These are phyloP conservation scores for Caligus rogercresseyi DNA, from an alignment of 1,140 invertebrate genomes.

Conservation along the genomic window DNA sequence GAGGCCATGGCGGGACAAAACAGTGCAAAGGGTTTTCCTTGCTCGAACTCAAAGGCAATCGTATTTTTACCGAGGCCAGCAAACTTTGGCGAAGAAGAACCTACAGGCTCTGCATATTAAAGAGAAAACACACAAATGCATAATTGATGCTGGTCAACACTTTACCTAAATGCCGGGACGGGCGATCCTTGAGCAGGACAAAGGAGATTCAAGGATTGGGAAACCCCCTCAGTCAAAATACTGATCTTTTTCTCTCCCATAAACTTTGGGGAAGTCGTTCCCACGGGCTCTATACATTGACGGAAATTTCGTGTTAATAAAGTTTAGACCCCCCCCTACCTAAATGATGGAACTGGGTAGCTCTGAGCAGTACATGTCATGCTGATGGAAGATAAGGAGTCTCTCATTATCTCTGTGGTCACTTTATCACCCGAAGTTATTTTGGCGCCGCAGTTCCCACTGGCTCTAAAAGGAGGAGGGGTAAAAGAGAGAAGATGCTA, in stretches of 20 bases:
- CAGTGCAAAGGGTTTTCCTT: slow-evolving; percentile 11
- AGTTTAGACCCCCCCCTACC: slow-evolving; percentile 22
- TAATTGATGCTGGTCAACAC: background rate
- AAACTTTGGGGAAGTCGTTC: slow-evolving; percentile 45
- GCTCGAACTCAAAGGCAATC: background rate
- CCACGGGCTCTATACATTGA: slow-evolving; percentile 33
- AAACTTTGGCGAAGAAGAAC: slow-evolving; percentile 11
- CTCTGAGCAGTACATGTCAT: slow-evolving; percentile 24
- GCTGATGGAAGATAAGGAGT: background rate
- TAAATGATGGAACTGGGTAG: slow-evolving; percentile 24
- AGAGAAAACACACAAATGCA: no score
- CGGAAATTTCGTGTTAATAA: background rate
- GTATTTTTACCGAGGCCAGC: background rate
- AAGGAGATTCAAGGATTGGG: slow-evolving; percentile 31
- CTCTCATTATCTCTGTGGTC: slow-evolving; percentile 14
- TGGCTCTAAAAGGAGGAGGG: slow-evolving; percentile 14
- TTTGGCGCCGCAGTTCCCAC: slow-evolving; percentile 20
- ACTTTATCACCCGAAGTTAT: slow-evolving; percentile 5
- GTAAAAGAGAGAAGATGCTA: background rate
- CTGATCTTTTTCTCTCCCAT: slow-evolving; percentile 32
- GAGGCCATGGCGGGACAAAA: slow-evolving; percentile 27
- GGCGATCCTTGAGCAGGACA: slow-evolving; percentile 39
- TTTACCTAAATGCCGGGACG: slow-evolving; percentile 43
- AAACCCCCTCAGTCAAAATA: background rate
- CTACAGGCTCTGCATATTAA: slow-evolving; percentile 22